A percentile compares a stretch with the other conserved stretches of the same genome.
These are phyloP conservation scores for Atlantisia rogersi DNA, from an alignment of 2,113 vertebrate species.

Conservation along the genomic window DNA sequence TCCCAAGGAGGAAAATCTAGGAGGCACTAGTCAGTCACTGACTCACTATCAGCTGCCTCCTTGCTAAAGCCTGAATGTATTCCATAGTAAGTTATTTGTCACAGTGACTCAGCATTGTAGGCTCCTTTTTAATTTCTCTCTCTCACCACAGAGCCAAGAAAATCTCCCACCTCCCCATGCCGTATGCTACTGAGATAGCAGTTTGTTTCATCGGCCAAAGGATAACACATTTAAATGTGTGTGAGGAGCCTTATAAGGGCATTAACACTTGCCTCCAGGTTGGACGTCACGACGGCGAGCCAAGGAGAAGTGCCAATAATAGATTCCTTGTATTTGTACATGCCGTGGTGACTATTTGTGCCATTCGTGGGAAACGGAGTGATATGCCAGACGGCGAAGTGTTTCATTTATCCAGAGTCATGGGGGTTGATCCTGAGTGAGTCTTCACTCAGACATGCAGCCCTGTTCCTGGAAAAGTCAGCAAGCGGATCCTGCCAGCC, in stretches of 20 bases:
- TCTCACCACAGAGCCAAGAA: conserved; percentile 81
- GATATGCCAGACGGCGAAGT: conserved; percentile 76
- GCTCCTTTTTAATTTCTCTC: conserved; percentile 82
- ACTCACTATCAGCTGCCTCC: conserved; percentile 77
- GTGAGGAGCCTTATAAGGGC: conserved; percentile 80
- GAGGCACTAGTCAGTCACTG: conserved; percentile 77
- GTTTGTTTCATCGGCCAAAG: conserved; percentile 76
- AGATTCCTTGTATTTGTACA: conserved; percentile 72
- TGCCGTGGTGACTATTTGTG: conserved; percentile 64
- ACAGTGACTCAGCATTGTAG: conserved; percentile 86
- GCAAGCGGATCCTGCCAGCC: conserved; percentile 28
- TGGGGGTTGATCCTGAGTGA: conserved; percentile 34
- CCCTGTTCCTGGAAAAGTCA: conserved; percentile 31
- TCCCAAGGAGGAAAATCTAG: conserved; percentile 76
- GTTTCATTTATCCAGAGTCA: conserved; percentile 72
- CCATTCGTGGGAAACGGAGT: conserved; percentile 65
- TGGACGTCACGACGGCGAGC: conserved; percentile 80
- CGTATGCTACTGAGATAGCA: conserved; percentile 81
- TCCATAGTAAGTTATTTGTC: conserved; percentile 82
- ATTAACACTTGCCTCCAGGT: conserved; percentile 76
- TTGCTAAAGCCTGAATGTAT: conserved; percentile 80
- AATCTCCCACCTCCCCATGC: conserved; percentile 80
- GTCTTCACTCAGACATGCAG: conserved; percentile 19
- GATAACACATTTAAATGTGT: conserved; percentile 79
- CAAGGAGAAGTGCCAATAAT: conserved; percentile 76